Evolutionary conservation across 2,888 invertebrate genomes (phyloP), one percentile per base, ranked within the genome.

Genomic region (Phortica okadai): DNA sequence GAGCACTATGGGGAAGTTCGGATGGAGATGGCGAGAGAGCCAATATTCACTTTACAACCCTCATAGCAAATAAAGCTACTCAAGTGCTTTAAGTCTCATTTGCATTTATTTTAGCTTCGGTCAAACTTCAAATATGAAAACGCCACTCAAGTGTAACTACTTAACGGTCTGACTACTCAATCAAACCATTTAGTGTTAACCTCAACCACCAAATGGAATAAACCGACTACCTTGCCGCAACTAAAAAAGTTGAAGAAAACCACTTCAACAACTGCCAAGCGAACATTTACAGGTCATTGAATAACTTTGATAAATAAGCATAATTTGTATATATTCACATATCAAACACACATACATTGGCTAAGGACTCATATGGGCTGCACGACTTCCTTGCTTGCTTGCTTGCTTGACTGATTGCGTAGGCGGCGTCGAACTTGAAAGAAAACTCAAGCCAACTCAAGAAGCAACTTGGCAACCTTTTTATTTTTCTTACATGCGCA

Each of bases 401-500:
- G 54, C 54, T 16, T 59, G 59, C 59, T 16, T 59, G 10, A 54
- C 54, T 81, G 82, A 85, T 77, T 86, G 85, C 82, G 82, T 82
- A 82, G 85, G 72, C 41, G 10, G 45, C 33, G 54, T 21, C 21
- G 79, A 58, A 42, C 73, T 75, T 77, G 73, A 77, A 70, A 74
- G 56, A 69, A 58, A 73, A 21, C 78, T 79, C 82, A 82, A 78
- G 78, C 78, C 56, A 77, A 80, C 77, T 66, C 74, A 56, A 73
- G 76, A 76, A 76, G 78, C 78, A 78, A 80, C 41, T 73, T 76
- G 42, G 75, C 84, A 67, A 67, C 67, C 44, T 44, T 67, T 64
- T 67, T 44, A 44, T 67, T 67, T 44, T 8, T 41, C 6, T 6
- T 42, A 67, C 16, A 67, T n/a, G 42, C 67, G 16, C 85, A 83